Percentiles rank a stretch among this genome's conserved stretches.
phyloP scores from a whole-genome alignment of 2,888 invertebrate species.

The Archips xylosteana region DNA sequence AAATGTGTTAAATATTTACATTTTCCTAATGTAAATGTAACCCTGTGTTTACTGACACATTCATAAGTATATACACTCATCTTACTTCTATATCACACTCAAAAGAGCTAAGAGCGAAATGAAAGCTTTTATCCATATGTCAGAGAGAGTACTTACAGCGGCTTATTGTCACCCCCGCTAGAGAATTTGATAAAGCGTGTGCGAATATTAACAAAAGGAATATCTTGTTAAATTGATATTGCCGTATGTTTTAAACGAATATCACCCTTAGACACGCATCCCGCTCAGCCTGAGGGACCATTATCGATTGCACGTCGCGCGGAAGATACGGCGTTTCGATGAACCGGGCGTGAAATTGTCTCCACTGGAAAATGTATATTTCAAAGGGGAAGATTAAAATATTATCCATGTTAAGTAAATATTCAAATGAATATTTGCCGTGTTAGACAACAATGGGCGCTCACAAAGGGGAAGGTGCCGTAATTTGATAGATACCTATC shows the following conservation, averaged over 20 bases:
- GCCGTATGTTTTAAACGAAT: conserved; percentile 61
- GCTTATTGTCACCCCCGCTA: conserved; percentile 86
- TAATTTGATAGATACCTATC: conserved; percentile 85
- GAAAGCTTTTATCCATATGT: conserved; percentile 86
- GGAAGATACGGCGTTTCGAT: conserved; percentile 67
- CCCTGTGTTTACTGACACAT: conserved; percentile 36
- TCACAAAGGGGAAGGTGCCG: conserved; percentile 75
- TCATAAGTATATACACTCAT: conserved; percentile 47
- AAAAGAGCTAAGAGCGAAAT: conserved; percentile 84
- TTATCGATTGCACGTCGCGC: conserved; percentile 60
- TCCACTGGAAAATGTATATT: conserved; percentile 85
- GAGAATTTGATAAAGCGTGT: conserved; percentile 86
- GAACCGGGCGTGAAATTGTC: conserved; percentile 81
- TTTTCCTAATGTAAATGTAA: conserved; percentile 29
- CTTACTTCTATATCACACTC: conserved; percentile 66
- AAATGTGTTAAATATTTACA: conserved; percentile 26
- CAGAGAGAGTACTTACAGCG: conserved; percentile 85
- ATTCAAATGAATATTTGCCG: conserved; percentile 87
- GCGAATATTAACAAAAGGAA: conserved; percentile 86
- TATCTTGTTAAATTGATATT: conserved; percentile 86
- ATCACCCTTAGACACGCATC: conserved; percentile 56
- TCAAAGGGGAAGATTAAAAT: conserved; percentile 87
- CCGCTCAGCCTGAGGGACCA: conserved; percentile 50
- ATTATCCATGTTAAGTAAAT: conserved; percentile 87
- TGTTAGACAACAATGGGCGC: conserved; percentile 84